phyloP scores from a whole-genome alignment of 2,888 invertebrate species.

The Hydroisotoma schaefferi region DNA sequence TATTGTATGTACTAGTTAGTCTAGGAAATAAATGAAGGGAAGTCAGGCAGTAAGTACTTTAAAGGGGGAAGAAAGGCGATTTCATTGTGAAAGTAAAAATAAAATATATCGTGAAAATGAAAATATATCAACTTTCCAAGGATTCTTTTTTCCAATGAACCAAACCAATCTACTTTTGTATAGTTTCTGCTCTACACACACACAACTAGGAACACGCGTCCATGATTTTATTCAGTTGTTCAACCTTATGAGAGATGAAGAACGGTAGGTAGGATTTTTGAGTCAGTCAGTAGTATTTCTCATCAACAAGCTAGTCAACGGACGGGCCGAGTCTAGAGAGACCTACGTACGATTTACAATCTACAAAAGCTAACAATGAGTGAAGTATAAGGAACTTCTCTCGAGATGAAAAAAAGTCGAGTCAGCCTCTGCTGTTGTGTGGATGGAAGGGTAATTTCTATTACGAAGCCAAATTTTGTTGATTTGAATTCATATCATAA shows the following conservation, averaged over 20 bases:
- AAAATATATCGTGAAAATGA: neutral
- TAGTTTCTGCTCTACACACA: too few species aligned
- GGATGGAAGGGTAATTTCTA: conserved; percentile 40
- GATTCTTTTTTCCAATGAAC: neutral
- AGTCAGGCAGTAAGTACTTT: neutral
- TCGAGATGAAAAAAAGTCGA: conserved; percentile 7
- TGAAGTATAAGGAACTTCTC: too few species aligned
- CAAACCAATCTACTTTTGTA: too few species aligned
- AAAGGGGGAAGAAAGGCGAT: neutral
- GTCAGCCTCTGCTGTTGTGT: neutral
- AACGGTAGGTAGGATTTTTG: too few species aligned
- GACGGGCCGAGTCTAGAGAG: neutral
- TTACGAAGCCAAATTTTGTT: conserved; percentile 46
- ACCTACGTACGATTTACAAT: neutral
- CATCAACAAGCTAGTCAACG: neutral
- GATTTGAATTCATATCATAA: conserved; percentile 49
- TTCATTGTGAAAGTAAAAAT: neutral
- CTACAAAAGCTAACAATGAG: neutral
- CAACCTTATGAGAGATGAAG: too few species aligned
- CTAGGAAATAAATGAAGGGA: conserved; percentile 7
- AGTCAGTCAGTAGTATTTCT: conserved; percentile 6
- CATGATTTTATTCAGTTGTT: too few species aligned
- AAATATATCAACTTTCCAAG: neutral
- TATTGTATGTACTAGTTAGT: neutral
- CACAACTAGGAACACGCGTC: too few species aligned